These are phyloP conservation scores for Pocillopora damicornis DNA, from an alignment of 64 coral and sea anemone genomes.

Conservation along the genomic window DNA sequence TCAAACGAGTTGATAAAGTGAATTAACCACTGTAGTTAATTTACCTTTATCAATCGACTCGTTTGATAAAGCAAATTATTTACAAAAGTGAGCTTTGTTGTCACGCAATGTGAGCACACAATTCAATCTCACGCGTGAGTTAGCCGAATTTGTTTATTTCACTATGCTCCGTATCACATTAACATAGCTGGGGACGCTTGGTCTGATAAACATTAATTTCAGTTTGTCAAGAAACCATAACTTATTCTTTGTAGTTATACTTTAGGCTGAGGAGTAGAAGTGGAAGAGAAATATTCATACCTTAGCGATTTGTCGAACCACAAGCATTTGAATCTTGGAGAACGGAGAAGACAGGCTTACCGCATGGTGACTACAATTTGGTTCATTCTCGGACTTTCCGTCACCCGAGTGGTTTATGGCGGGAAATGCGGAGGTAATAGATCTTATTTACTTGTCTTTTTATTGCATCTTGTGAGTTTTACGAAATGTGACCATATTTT, in stretches of 20 bases:
- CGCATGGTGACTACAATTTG: background rate
- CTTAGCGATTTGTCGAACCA: background rate
- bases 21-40: constrained; percentile 15
- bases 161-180: background rate
- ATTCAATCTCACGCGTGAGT: background rate
- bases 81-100: too few species aligned
- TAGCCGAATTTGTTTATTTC: constrained; percentile 48
- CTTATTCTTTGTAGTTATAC: too few species aligned
- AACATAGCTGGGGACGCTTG: too few species aligned
- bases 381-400: background rate
- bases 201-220: too few species aligned
- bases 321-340: background rate
- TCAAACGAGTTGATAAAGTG: background rate
- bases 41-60: too few species aligned
- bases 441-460: background rate
- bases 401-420: background rate
- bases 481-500: too few species aligned
- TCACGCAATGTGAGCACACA: too few species aligned
- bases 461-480: too few species aligned
- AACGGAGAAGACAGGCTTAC: background rate
- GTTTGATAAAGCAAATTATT: too few species aligned
- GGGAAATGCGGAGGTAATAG: background rate
- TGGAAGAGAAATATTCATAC: background rate
- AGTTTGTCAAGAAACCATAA: too few species aligned
- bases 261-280: too few species aligned